A percentile compares a stretch with the other conserved stretches of the same genome.
Evolutionary conservation across 2,797 vertebrate genomes (phyloP).

Genomic region (Sebastes cheni): DNA sequence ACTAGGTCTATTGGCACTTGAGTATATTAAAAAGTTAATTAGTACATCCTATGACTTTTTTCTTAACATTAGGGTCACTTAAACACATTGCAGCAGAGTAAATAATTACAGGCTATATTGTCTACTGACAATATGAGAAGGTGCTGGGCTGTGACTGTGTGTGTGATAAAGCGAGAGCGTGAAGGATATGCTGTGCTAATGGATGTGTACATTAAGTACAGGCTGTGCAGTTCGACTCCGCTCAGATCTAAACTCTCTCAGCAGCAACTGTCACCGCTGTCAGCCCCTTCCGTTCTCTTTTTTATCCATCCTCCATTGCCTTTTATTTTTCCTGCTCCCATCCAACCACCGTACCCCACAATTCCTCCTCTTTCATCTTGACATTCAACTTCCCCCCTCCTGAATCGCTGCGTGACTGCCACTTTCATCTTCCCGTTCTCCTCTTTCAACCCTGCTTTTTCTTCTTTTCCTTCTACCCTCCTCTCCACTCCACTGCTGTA

Average conservation of each 20-base stretch:
- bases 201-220: not conserved
- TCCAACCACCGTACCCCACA: not conserved
- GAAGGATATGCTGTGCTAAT: not conserved
- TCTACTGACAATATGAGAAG: not conserved
- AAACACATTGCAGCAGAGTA: not conserved
- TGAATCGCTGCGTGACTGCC: not conserved
- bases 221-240: not conserved
- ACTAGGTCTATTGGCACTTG: not conserved
- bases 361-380: constrained; percentile 30
- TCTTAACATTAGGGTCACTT: not conserved
- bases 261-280: not conserved
- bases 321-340: not conserved
- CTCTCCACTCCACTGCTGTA: not conserved
- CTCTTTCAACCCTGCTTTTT: not conserved
- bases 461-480: not conserved
- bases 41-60: not conserved
- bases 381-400: not conserved
- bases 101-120: not conserved
- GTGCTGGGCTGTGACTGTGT: not conserved
- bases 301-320: not conserved
- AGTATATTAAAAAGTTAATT: not conserved
- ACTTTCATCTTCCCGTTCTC: constrained; percentile 7
- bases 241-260: not conserved
- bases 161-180: not conserved
- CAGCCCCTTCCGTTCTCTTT: not conserved